A percentile compares a stretch with the other conserved stretches of the same genome.
Conservation (phyloP, 1,140 invertebrate genomes). For the Caenorhabditis elegans region DNA sequence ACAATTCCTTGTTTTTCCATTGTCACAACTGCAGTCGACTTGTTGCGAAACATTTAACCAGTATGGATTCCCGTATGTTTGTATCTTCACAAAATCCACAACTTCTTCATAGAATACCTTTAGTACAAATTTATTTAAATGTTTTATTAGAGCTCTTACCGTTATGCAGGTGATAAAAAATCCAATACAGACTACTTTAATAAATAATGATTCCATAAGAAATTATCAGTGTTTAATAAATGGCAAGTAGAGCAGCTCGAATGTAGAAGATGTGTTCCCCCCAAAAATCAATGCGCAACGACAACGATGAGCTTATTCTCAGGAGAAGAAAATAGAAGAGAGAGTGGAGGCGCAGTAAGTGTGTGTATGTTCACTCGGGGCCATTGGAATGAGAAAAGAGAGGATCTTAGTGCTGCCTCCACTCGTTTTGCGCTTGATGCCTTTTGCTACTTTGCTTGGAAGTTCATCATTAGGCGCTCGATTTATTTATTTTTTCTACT, state of each 20-base stretch:
- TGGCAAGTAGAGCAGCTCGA: too few species aligned
- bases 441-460: too few species aligned
- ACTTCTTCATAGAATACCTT: constrained; percentile 34
- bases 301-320: constrained; percentile 20
- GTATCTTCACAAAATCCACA: constrained; percentile 14
- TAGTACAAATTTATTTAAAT: background rate
- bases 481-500: too few species aligned
- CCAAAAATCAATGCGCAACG: constrained; percentile 22
- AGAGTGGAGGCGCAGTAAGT: background rate
- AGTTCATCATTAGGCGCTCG: too few species aligned
- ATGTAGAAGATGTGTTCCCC: background rate
- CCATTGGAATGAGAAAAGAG: background rate
- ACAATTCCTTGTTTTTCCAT: constrained; percentile 12
- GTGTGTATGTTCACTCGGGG: background rate
- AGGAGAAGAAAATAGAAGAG: background rate
- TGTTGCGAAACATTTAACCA: constrained; percentile 22
- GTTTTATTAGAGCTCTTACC: background rate
- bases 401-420: background rate
- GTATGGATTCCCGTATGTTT: background rate
- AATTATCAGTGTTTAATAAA: too few species aligned
- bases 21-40: background rate
- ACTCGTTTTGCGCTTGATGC: background rate
- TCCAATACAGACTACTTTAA: background rate
- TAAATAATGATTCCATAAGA: background rate
- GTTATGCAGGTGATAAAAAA: background rate